Conservation (phyloP, 2,113 vertebrate species). For the Brienomyrus longianalis region DNA sequence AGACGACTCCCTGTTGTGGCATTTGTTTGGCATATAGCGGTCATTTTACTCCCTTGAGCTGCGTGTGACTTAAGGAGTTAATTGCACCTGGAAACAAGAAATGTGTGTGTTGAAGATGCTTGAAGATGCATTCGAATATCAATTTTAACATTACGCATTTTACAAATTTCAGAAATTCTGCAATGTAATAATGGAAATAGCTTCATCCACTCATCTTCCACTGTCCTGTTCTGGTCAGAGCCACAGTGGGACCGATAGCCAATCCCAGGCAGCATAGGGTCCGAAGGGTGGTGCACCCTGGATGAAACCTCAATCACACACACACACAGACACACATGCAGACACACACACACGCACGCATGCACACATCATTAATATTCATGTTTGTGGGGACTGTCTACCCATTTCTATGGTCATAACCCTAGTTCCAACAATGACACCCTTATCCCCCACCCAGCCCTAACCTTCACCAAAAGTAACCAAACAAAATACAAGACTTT, state of each 20-base stretch:
- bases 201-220: neutral
- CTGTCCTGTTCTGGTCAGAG: neutral
- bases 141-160: neutral
- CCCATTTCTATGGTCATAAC: too few species aligned
- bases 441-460: too few species aligned
- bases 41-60: conserved; percentile 33
- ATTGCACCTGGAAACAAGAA: conserved; percentile 23
- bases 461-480: too few species aligned
- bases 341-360: neutral
- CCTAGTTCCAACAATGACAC: too few species aligned
- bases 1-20: conserved; percentile 48
- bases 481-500: too few species aligned
- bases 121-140: neutral
- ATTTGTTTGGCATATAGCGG: conserved; percentile 55
- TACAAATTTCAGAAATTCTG: neutral
- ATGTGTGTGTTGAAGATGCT: neutral
- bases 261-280: neutral
- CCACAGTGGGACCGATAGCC: neutral
- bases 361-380: too few species aligned
- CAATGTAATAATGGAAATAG: neutral
- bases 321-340: too few species aligned
- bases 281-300: neutral
- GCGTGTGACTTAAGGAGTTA: conserved; percentile 46
- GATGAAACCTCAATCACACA: neutral
- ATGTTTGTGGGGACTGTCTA: too few species aligned